Conservation (phyloP, 1,140 invertebrate genomes). For the Megalonaias nervosa region DNA sequence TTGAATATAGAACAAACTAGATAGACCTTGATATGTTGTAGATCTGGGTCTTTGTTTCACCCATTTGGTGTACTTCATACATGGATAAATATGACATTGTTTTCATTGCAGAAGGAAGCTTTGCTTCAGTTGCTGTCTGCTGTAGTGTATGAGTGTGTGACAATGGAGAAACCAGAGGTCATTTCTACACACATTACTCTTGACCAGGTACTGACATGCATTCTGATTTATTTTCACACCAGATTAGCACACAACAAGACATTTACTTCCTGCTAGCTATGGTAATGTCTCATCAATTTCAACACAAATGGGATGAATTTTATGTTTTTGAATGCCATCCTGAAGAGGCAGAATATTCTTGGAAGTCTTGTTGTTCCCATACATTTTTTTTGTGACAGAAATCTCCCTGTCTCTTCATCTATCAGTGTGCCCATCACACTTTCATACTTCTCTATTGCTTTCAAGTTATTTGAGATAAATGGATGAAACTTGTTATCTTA, state of each 20-base stretch:
- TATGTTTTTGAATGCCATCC: neutral
- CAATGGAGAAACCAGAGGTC: constrained; percentile 87
- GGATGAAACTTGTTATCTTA: too few relatives aligned
- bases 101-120: constrained; percentile 50
- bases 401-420: too few relatives aligned
- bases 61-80: neutral
- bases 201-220: constrained; percentile 55
- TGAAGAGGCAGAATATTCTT: neutral
- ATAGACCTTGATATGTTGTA: too few relatives aligned
- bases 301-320: neutral
- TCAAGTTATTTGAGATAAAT: too few relatives aligned
- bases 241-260: too few relatives aligned
- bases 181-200: constrained; percentile 76
- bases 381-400: too few relatives aligned
- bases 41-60: neutral
- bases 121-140: constrained; percentile 80
- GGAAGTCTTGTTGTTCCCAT: too few relatives aligned
- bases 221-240: neutral
- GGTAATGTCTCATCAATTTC: neutral
- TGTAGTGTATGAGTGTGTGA: constrained; percentile 88
- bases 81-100: constrained; percentile 1
- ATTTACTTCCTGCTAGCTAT: too few relatives aligned
- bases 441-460: too few relatives aligned
- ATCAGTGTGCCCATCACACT: too few relatives aligned
- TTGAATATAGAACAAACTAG: neutral